Conservation (phyloP, 2,113 vertebrate genomes). For the Sylvia atricapilla region DNA sequence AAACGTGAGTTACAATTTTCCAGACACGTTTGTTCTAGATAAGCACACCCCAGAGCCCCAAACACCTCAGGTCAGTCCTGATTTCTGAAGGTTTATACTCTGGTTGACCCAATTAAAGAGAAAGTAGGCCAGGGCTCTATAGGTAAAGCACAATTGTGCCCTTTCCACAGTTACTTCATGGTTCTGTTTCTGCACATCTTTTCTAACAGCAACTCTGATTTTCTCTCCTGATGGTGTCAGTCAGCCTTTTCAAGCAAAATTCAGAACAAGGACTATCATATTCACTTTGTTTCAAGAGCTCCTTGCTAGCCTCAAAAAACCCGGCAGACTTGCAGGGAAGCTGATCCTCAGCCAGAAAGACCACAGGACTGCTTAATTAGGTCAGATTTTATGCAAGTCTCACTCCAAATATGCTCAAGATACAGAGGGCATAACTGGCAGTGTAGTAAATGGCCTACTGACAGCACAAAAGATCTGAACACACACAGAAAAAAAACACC, state of each 20-base stretch:
- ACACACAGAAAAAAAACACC: background rate
- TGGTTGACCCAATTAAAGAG: constrained; percentile 13
- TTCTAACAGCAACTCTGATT: background rate
- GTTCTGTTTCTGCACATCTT: background rate
- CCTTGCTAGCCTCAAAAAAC: background rate
- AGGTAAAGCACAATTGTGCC: background rate
- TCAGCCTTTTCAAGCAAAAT: background rate
- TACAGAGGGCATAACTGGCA: background rate
- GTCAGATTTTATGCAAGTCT: constrained; percentile 28
- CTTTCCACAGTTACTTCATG: background rate
- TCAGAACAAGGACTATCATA: background rate
- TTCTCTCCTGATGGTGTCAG: background rate
- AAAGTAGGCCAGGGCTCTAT: constrained; percentile 33
- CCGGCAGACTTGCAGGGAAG: background rate
- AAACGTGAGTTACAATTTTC: background rate
- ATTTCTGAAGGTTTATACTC: background rate
- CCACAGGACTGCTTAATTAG: constrained; percentile 25
- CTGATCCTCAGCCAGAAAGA: background rate
- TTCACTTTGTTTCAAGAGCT: background rate
- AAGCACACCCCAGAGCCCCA: background rate
- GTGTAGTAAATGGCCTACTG: background rate
- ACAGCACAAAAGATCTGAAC: background rate
- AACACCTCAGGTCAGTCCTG: background rate
- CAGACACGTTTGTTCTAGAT: background rate
- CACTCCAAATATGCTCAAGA: background rate